Evolutionary conservation across 2,113 vertebrate species (phyloP).

Genomic region (Sakesphorus luctuosus): DNA sequence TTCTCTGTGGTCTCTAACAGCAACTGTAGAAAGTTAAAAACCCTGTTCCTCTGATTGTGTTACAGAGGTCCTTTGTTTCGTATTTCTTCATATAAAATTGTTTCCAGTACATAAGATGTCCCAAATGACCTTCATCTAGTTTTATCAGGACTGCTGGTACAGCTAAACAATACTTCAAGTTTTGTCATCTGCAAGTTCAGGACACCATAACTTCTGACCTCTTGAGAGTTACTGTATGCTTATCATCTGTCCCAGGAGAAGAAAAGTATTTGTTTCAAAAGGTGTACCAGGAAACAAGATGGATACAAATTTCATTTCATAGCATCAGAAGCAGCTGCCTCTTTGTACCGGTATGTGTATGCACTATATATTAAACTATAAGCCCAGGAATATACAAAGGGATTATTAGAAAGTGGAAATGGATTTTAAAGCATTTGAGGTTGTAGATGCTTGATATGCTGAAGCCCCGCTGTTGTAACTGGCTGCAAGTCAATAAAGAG

Average conservation of each 20-base stretch:
- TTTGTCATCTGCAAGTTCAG: neutral
- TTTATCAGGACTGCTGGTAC: neutral
- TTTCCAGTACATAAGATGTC: conserved; percentile 14
- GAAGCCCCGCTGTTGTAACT: neutral
- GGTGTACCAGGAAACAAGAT: neutral
- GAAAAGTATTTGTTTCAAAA: neutral
- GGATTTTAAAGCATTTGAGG: neutral
- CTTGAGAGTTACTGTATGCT: neutral
- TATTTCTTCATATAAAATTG: neutral
- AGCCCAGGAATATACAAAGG: neutral
- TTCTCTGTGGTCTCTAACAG: neutral
- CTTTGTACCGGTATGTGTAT: neutral
- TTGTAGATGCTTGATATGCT: neutral
- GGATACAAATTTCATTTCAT: neutral
- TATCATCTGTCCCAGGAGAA: neutral
- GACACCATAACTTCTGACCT: neutral
- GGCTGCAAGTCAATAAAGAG: neutral
- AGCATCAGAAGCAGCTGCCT: neutral
- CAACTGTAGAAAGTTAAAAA: neutral
- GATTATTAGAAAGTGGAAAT: conserved; percentile 7
- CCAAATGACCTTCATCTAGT: neutral
- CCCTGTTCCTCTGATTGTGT: neutral
- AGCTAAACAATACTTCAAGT: neutral
- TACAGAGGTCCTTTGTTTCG: neutral
- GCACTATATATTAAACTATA: neutral